Conservation (phyloP, 2,888 invertebrate species). For the Spatulosminthurus flaviceps region DNA sequence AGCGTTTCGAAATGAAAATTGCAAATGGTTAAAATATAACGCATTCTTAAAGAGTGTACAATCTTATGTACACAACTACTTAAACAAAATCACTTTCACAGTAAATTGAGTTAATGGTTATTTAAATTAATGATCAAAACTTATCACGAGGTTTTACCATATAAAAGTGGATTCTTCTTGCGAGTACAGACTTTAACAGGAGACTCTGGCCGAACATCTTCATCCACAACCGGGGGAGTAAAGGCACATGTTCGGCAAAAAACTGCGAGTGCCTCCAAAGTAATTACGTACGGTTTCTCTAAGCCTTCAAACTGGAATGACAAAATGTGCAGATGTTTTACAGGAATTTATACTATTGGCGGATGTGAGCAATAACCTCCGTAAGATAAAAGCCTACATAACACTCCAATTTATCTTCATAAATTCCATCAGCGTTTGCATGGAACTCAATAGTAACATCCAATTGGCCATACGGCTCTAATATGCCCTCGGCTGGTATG, state of each 20-base stretch:
- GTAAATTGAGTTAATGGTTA: neutral
- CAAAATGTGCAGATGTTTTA: neutral
- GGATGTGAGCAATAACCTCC: too few relatives aligned
- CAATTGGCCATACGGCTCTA: neutral
- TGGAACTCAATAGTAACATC: conserved; percentile 34
- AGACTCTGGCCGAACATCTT: conserved; percentile 1
- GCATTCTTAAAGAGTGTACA: too few relatives aligned
- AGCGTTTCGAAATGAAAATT: too few relatives aligned
- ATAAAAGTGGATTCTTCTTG: neutral
- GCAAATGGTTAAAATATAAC: too few relatives aligned
- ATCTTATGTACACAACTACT: too few relatives aligned
- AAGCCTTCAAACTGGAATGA: conserved; percentile 31
- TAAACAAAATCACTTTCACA: too few relatives aligned
- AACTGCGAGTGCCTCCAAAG: conserved; percentile 22
- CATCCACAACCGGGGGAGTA: neutral
- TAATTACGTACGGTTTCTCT: conserved; percentile 25
- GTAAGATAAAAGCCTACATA: neutral
- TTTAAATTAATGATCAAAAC: neutral
- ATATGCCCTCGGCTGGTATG: conserved; percentile 8
- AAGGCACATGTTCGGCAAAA: neutral
- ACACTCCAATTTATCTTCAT: conserved; percentile 30
- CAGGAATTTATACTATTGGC: too few relatives aligned
- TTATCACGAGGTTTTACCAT: neutral
- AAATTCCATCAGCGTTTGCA: conserved; percentile 24
- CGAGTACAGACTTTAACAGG: neutral